A percentile compares a stretch with the other conserved stretches of the same genome.
Evolutionary conservation across 1,140 invertebrate species (phyloP).

Genomic region (Meloidogyne hapla): DNA sequence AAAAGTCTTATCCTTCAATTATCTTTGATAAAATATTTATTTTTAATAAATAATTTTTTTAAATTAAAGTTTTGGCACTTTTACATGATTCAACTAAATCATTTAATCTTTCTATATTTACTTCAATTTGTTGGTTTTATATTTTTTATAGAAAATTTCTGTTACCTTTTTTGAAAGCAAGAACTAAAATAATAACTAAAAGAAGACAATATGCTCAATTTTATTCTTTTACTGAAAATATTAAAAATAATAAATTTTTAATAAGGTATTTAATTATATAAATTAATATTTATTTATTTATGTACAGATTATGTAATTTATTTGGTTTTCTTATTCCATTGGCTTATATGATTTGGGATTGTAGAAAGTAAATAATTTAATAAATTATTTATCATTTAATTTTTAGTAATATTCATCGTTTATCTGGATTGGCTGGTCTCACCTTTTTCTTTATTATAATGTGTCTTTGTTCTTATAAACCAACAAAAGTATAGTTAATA

Average conservation of each 20-base stretch:
- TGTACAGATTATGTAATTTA: neutral
- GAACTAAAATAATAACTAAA: constrained; percentile 7
- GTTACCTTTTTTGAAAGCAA: constrained; percentile 12
- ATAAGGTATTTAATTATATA: neutral
- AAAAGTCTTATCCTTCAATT: neutral
- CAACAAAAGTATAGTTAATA: constrained; percentile 32
- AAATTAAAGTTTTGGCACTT: constrained; percentile 21
- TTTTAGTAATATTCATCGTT: constrained; percentile 68
- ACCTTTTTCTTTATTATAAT: constrained; percentile 60
- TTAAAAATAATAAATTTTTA: constrained; percentile 9
- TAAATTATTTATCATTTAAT: constrained; percentile 61
- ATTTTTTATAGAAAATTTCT: constrained; percentile 11
- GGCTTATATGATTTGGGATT: neutral
- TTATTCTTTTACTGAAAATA: neutral
- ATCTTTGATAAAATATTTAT: neutral
- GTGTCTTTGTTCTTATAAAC: constrained; percentile 60
- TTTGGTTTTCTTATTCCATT: neutral
- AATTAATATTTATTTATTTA: neutral
- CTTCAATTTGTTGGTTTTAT: constrained; percentile 22
- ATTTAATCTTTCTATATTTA: constrained; percentile 2
- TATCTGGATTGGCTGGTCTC: constrained; percentile 62
- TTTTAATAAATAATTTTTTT: neutral
- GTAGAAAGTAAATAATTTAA: neutral
- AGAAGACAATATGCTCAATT: neutral
- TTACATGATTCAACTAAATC: constrained; percentile 13